Percentiles rank a stretch among this genome's conserved stretches.
Evolutionary conservation across 2,113 vertebrate genomes (phyloP).

Genomic region (Percina caprodes): DNA sequence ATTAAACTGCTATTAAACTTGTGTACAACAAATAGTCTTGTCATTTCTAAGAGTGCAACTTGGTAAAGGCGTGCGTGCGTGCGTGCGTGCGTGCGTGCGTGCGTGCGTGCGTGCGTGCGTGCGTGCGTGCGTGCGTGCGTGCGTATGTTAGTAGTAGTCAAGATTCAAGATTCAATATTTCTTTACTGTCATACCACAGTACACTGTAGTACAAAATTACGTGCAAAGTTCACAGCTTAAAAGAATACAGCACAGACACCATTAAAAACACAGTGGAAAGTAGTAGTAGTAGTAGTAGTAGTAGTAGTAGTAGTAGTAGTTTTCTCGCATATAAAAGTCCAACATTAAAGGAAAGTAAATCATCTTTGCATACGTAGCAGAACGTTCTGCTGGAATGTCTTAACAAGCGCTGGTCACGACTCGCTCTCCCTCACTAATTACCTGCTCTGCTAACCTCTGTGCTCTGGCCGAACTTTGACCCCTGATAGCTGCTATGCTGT

Average conservation of each 20-base stretch:
- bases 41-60: background rate
- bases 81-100: no score
- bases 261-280: no score
- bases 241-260: no score
- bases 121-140: no score
- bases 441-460: constrained; percentile 27
- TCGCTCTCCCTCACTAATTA: constrained; percentile 47
- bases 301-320: background rate
- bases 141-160: no score
- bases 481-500: constrained; percentile 31
- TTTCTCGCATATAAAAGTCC: background rate
- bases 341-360: constrained; percentile 40
- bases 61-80: no score
- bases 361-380: background rate
- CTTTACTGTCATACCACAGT: no score
- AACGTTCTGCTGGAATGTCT: constrained; percentile 31
- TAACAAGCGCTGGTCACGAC: constrained; percentile 15
- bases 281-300: no score
- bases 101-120: no score
- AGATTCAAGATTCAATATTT: no score
- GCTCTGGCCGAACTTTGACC: constrained; percentile 43
- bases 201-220: no score
- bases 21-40: background rate
- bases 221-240: no score
- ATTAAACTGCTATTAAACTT: background rate